phyloP scores from a whole-genome alignment of 2,888 invertebrate genomes.

The Dugesia japonica region DNA sequence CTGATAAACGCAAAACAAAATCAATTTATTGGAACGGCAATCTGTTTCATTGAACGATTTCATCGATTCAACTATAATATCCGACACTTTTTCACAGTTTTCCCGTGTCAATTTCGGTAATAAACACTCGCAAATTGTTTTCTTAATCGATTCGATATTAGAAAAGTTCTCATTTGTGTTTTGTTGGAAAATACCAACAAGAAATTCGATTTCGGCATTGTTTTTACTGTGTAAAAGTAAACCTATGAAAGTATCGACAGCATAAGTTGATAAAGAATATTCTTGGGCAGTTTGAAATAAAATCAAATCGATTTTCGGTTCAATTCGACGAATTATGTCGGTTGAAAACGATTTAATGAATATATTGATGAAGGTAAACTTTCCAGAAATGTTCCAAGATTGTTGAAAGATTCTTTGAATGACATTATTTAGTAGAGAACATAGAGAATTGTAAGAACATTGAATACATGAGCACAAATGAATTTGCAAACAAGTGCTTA shows the following conservation, averaged over 20 bases:
- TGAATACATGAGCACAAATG: neutral
- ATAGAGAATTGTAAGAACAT: neutral
- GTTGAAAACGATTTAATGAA: neutral
- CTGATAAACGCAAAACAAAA: neutral
- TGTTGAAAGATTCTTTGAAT: neutral
- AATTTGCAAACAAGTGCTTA: neutral
- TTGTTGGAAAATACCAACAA: neutral
- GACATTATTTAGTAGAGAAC: neutral
- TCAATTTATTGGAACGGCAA: neutral
- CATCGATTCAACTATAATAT: neutral
- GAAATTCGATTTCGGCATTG: neutral
- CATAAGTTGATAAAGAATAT: neutral
- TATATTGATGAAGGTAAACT: neutral
- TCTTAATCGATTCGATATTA: neutral
- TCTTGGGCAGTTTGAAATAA: neutral
- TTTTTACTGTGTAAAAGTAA: neutral
- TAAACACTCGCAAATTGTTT: neutral
- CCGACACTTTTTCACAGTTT: neutral
- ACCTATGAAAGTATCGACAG: neutral
- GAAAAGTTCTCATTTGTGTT: neutral
- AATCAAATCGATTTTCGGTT: neutral
- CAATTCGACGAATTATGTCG: neutral
- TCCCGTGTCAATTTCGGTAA: neutral
- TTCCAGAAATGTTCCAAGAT: neutral
- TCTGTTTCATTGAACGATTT: neutral